These are phyloP conservation scores for Spodoptera picta DNA, from an alignment of 2,888 invertebrate species.

Conservation along the genomic window DNA sequence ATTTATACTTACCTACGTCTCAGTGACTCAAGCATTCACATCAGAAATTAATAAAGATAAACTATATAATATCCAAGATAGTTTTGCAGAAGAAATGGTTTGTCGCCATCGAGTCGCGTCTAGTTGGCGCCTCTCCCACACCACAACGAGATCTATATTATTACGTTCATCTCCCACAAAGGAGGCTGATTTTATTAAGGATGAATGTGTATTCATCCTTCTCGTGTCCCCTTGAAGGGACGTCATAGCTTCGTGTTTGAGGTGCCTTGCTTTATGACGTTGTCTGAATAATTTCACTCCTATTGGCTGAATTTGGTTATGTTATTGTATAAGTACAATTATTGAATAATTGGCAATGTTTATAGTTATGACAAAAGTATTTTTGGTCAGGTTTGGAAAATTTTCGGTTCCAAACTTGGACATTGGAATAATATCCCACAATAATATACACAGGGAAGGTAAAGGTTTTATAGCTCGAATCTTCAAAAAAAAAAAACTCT, in stretches of 20 bases:
- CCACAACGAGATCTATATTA: slow-evolving; percentile 37
- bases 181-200: slow-evolving; percentile 49
- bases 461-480: no score
- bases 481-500: no score
- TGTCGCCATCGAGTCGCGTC: slow-evolving; percentile 73
- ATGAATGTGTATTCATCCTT: slow-evolving; percentile 12
- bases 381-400: no score
- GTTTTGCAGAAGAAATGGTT: slow-evolving; percentile 54
- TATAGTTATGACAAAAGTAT: no score
- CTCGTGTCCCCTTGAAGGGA: slow-evolving; percentile 5
- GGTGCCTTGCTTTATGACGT: no score
- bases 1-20: not conserved
- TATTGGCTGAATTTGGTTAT: no score
- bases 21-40: not conserved
- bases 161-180: slow-evolving; percentile 49
- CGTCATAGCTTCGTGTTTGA: not conserved
- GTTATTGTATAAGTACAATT: no score
- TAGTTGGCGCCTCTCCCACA: slow-evolving; percentile 63
- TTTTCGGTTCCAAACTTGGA: no score
- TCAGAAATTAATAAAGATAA: slow-evolving; percentile 17
- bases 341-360: no score
- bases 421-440: no score
- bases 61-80: slow-evolving; percentile 26
- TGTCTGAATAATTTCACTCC: no score
- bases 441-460: no score